Evolutionary conservation across 2,113 vertebrate genomes (phyloP).

Genomic region (Pipra filicauda): DNA sequence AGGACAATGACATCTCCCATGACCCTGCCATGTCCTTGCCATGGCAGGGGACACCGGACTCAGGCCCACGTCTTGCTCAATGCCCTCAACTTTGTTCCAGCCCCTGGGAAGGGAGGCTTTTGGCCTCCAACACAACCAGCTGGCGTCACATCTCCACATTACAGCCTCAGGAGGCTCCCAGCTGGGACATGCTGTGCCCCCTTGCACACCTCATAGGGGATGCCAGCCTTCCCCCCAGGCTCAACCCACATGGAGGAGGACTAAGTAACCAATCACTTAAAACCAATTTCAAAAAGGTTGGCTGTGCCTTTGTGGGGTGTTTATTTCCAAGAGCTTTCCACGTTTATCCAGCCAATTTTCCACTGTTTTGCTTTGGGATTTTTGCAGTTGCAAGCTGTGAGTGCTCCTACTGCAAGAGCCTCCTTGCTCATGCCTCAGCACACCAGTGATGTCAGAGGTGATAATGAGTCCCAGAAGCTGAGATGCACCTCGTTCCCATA

Average conservation of each 20-base stretch:
- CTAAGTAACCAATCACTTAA: rapidly evolving
- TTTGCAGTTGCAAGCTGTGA: not conserved
- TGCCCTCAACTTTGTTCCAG: slow-evolving; percentile 14
- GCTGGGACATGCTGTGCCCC: not conserved
- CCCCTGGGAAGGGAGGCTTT: not conserved
- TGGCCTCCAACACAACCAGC: not conserved
- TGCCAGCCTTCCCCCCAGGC: not conserved
- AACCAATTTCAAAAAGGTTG: not conserved
- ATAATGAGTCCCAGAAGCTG: not conserved
- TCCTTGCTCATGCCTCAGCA: not conserved
- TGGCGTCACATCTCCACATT: not conserved
- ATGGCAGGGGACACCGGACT: rapidly evolving
- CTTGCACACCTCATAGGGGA: not conserved
- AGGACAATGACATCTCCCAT: not conserved
- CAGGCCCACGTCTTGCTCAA: not conserved
- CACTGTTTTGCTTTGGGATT: not conserved
- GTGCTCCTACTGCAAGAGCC: not conserved
- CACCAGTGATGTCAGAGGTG: not conserved
- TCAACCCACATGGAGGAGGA: not conserved
- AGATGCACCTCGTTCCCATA: not conserved
- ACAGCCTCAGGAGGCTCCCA: not conserved
- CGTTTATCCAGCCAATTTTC: slow-evolving; percentile 14
- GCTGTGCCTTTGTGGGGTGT: not conserved
- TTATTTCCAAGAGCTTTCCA: slow-evolving; percentile 1
- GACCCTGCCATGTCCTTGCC: not conserved